Conservation (phyloP, 1,140 invertebrate genomes). For the Drosophila tristis region DNA sequence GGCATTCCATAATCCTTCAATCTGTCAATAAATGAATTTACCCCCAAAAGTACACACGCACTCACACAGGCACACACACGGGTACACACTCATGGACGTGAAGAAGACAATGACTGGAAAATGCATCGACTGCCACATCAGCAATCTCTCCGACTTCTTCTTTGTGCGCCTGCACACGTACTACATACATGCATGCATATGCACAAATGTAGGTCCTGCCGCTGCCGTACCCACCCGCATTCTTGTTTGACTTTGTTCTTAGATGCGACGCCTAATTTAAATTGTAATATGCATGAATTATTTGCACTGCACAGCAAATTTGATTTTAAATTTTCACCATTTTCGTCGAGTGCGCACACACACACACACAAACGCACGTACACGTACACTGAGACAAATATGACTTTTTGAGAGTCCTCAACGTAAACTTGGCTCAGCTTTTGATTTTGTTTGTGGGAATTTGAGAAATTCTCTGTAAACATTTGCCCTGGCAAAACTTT, state of each 20-base stretch:
- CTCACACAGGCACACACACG: slow-evolving; percentile 1
- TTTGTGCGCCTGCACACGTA: too few species aligned
- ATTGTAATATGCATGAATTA: slow-evolving; percentile 58
- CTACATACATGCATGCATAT: too few species aligned
- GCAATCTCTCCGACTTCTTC: slow-evolving; percentile 20
- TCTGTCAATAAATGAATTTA: slow-evolving; percentile 72
- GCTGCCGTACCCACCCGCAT: slow-evolving; percentile 26
- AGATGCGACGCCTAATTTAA: slow-evolving; percentile 70
- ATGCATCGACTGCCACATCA: slow-evolving; percentile 65
- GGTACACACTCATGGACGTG: background rate
- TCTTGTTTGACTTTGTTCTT: slow-evolving; percentile 68
- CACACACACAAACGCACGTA: background rate
- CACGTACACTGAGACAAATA: slow-evolving; percentile 11
- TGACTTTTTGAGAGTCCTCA: slow-evolving; percentile 26
- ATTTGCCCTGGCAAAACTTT: slow-evolving; percentile 65
- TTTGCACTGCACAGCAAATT: slow-evolving; percentile 69
- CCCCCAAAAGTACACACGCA: slow-evolving; percentile 12
- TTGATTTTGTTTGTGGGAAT: slow-evolving; percentile 49
- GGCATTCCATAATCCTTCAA: slow-evolving; percentile 79
- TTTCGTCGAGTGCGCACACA: slow-evolving; percentile 6
- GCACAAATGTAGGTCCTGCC: too few species aligned
- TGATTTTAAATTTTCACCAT: slow-evolving; percentile 51
- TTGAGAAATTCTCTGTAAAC: slow-evolving; percentile 45
- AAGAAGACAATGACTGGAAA: slow-evolving; percentile 38
- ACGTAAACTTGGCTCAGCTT: slow-evolving; percentile 27